phyloP scores from a whole-genome alignment of 2,888 invertebrate genomes.

The Amphipoea oculea region DNA sequence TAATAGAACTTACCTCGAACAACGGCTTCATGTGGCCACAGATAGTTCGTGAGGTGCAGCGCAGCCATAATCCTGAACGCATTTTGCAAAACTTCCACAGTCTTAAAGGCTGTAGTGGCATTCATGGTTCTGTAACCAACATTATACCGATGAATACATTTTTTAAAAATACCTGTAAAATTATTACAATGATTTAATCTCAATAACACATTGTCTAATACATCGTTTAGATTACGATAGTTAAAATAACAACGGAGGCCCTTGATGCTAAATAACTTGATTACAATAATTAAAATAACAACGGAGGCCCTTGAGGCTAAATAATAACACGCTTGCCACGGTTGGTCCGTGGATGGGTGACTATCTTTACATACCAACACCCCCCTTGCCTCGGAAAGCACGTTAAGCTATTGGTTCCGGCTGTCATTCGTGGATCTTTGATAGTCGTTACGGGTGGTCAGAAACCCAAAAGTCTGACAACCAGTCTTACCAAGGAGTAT shows the following conservation, averaged over 20 bases:
- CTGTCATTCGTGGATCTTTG: no score
- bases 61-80: slow-evolving; percentile 46
- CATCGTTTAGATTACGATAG: background rate
- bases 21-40: slow-evolving; percentile 54
- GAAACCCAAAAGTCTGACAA: no score
- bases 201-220: background rate
- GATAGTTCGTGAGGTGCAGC: slow-evolving; percentile 45
- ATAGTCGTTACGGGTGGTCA: no score
- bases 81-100: slow-evolving; percentile 39
- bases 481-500: no score
- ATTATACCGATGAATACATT: no score
- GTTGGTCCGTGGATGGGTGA: no score
- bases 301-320: no score
- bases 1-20: slow-evolving; percentile 37
- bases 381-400: no score
- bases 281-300: background rate
- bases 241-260: background rate
- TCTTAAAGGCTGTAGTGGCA: slow-evolving; percentile 43
- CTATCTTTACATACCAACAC: no score
- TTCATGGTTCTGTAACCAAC: slow-evolving; percentile 36
- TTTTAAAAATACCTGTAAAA: background rate
- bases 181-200: background rate
- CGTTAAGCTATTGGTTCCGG: no score
- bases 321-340: no score
- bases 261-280: no score